These are phyloP conservation scores for Origma solitaria DNA, from an alignment of 2,113 vertebrate genomes.

Conservation along the genomic window DNA sequence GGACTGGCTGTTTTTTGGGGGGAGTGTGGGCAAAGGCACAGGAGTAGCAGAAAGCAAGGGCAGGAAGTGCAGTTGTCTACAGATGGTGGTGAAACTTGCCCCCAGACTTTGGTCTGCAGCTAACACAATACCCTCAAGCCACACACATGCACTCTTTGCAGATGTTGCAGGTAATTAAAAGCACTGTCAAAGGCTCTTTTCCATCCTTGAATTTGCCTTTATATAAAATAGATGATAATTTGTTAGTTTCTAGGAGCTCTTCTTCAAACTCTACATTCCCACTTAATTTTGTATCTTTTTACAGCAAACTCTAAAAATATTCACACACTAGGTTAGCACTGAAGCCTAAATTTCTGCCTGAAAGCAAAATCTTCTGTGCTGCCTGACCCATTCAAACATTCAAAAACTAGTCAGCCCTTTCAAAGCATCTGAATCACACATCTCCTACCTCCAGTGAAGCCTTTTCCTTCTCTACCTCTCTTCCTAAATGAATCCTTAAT, in stretches of 20 bases:
- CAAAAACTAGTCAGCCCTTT: not conserved
- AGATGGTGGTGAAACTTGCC: not conserved
- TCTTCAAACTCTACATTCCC: not conserved
- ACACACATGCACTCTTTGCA: accelerated
- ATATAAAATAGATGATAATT: not conserved
- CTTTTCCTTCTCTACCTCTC: not conserved
- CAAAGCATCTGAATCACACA: not conserved
- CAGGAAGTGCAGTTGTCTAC: not conserved
- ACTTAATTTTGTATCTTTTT: not conserved
- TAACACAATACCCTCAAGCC: not conserved
- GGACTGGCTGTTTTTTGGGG: not conserved
- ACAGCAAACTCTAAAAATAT: not conserved
- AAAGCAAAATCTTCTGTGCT: not conserved
- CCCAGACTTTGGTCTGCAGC: not conserved
- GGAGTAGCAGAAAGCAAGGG: not conserved
- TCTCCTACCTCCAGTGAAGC: not conserved
- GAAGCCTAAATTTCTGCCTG: not conserved
- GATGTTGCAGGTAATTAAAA: not conserved
- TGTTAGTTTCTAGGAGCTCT: not conserved
- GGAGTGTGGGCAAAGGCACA: not conserved
- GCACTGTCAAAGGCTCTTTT: not conserved
- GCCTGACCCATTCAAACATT: not conserved
- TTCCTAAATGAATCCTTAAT: not conserved
- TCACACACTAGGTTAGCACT: not conserved
- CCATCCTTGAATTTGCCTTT: not conserved